phyloP scores from a whole-genome alignment of 2,113 vertebrate genomes.

The Halcyon malimbica region DNA sequence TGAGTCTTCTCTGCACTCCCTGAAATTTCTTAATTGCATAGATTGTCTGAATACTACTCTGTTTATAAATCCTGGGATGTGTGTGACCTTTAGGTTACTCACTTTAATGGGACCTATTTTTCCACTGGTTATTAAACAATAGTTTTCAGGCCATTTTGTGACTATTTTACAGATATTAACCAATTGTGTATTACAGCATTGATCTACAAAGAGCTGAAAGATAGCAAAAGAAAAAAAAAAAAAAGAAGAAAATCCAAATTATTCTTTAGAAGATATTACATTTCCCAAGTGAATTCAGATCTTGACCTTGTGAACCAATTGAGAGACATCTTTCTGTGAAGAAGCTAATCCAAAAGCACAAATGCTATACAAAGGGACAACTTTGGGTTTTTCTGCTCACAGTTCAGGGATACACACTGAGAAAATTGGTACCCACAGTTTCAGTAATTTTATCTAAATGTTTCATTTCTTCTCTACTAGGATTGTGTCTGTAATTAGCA shows the following conservation, averaged over 20 bases:
- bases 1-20: not conserved
- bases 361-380: not conserved
- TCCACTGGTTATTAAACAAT: not conserved
- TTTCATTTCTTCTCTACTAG: not conserved
- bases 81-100: not conserved
- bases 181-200: not conserved
- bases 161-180: not conserved
- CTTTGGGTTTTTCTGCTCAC: not conserved
- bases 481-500: not conserved
- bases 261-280: not conserved
- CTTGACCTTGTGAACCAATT: not conserved
- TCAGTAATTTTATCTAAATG: not conserved
- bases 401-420: not conserved
- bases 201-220: not conserved
- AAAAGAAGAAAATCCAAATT: not conserved
- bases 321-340: not conserved
- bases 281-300: not conserved
- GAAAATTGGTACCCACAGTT: not conserved
- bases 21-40: not conserved
- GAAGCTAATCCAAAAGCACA: not conserved
- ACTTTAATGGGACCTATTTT: not conserved
- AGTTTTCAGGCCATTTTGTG: not conserved
- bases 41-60: not conserved
- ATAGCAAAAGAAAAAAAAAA: not conserved
- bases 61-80: not conserved